These are phyloP conservation scores for Cheirogaleus major DNA, from an alignment of 2,797 vertebrate species.

Conservation along the genomic window DNA sequence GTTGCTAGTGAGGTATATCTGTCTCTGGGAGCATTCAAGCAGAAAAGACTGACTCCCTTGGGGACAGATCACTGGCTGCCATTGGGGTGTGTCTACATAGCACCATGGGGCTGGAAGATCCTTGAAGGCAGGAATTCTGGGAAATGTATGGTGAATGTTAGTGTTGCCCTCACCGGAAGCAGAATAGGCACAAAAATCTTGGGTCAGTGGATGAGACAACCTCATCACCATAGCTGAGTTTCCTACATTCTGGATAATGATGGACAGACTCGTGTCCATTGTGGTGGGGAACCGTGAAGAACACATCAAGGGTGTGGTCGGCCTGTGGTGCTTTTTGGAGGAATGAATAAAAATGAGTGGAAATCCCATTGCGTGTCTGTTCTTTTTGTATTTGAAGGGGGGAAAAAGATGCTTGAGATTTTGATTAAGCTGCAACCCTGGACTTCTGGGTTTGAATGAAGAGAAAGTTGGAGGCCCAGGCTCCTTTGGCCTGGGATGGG, in stretches of 20 bases:
- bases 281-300: background rate
- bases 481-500: background rate
- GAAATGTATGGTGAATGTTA: background rate
- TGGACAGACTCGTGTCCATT: background rate
- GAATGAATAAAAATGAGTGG: slow-evolving; percentile 56
- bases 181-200: background rate
- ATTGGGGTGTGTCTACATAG: background rate
- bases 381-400: background rate
- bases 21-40: background rate
- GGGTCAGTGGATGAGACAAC: background rate
- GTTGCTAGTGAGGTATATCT: background rate
- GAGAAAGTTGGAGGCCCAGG: background rate
- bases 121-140: background rate
- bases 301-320: background rate
- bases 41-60: background rate
- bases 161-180: background rate
- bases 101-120: background rate
- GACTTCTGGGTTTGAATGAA: background rate
- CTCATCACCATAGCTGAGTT: background rate
- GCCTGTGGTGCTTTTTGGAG: background rate
- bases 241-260: background rate
- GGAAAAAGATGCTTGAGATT: background rate
- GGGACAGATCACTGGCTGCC: background rate
- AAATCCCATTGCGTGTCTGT: slow-evolving; percentile 8
- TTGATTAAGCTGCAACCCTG: background rate